Conservation (phyloP, 2,888 invertebrate species). For the Lypha dubia region DNA sequence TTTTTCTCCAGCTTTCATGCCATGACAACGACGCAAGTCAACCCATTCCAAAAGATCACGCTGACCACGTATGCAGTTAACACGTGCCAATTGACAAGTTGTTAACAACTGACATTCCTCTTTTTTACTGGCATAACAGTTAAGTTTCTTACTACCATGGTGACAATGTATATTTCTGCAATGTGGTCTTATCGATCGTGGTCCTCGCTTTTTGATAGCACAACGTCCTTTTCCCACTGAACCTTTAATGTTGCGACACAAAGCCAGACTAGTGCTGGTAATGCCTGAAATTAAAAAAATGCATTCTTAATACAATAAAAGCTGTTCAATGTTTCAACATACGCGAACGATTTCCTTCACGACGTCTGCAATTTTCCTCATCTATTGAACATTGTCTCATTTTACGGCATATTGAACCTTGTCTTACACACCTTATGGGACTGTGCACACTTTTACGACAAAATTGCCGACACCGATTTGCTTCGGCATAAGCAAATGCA, state of each 20-base stretch:
- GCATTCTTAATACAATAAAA: neutral
- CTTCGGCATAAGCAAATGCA: slow-evolving; percentile 45
- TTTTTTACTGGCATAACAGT: slow-evolving; percentile 74
- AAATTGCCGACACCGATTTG: slow-evolving; percentile 46
- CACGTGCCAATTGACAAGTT: slow-evolving; percentile 74
- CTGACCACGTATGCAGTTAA: slow-evolving; percentile 73
- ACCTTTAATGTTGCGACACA: slow-evolving; percentile 51
- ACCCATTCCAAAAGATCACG: slow-evolving; percentile 37
- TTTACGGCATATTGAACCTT: slow-evolving; percentile 21
- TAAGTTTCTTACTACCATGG: slow-evolving; percentile 54
- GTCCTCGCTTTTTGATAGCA: slow-evolving; percentile 10
- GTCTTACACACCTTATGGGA: too few relatives aligned
- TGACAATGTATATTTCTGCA: slow-evolving; percentile 44
- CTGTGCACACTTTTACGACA: too few relatives aligned
- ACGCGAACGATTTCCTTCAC: slow-evolving; percentile 10
- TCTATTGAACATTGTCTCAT: slow-evolving; percentile 44
- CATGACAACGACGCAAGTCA: slow-evolving; percentile 46
- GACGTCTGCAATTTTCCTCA: slow-evolving; percentile 56
- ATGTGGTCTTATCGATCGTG: neutral
- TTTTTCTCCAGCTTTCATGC: slow-evolving; percentile 63
- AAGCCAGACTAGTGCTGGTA: slow-evolving; percentile 2
- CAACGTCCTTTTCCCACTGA: slow-evolving; percentile 50
- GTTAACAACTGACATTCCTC: slow-evolving; percentile 73
- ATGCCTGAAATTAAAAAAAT: slow-evolving; percentile 4
- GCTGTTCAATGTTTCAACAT: neutral